phyloP scores from a whole-genome alignment of 2,888 invertebrate species.

The Tolmerus cingulatus region DNA sequence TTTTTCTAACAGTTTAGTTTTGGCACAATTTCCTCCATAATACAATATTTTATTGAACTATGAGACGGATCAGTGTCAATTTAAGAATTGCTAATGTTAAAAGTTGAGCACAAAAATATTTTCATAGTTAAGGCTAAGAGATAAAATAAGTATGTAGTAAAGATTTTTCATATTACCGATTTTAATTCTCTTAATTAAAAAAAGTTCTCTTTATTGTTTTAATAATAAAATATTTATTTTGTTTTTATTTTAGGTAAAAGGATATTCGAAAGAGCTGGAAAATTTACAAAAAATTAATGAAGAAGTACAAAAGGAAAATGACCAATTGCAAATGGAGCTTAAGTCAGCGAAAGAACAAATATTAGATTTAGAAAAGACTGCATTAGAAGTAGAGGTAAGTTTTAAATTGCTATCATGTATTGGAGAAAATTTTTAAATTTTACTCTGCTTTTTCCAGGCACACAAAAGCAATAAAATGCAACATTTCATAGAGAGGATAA shows the following conservation, averaged over 20 bases:
- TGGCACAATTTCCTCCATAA: too few relatives aligned
- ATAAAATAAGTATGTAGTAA: too few relatives aligned
- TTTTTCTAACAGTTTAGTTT: too few relatives aligned
- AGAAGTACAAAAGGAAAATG: slow-evolving; percentile 62
- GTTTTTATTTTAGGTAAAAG: slow-evolving; percentile 53
- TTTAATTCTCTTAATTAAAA: too few relatives aligned
- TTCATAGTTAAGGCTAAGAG: too few relatives aligned
- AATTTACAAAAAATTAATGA: slow-evolving; percentile 62
- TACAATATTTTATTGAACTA: too few relatives aligned
- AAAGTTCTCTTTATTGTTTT: not conserved
- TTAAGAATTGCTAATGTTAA: too few relatives aligned
- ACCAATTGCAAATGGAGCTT: slow-evolving; percentile 63
- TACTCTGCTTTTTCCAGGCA: slow-evolving; percentile 52
- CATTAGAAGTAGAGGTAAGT: slow-evolving; percentile 59
- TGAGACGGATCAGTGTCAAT: too few relatives aligned
- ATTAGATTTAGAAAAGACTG: slow-evolving; percentile 64
- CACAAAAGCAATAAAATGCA: slow-evolving; percentile 58
- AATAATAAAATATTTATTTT: not conserved
- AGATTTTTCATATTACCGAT: too few relatives aligned
- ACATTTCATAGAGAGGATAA: slow-evolving; percentile 61
- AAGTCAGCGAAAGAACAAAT: slow-evolving; percentile 65
- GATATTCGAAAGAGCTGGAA: slow-evolving; percentile 59
- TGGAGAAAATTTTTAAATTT: not conserved
- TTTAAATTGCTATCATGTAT: not conserved
- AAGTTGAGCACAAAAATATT: too few relatives aligned